Base-by-base conservation (phyloP, 2,113 vertebrate genomes). In the Hippocampus comes region DNA sequence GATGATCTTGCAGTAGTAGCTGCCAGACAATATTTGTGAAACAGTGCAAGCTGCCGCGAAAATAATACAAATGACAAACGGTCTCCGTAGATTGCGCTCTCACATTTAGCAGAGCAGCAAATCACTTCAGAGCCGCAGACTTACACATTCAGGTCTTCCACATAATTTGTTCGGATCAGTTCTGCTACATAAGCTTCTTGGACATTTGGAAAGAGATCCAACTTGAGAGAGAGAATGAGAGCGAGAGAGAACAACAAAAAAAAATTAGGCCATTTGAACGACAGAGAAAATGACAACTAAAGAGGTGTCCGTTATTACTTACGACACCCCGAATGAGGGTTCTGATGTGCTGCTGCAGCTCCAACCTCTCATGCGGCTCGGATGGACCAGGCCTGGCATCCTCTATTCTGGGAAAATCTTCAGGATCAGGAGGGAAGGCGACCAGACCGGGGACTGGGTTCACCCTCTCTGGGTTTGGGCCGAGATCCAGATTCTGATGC, bases 131-230 rank as follows among this genome's bases (percentile, higher is more conserved):
- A 27, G 30, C 23, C 25, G 6, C 2, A 66, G 18, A 87, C 92
- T 92, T 91, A 93, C 93, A 90, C 89, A 91, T 94, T 94, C 86
- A 93, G 88, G 88, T 94, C 92, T 86, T 88, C 90, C 68, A 92
- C 84, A 74, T 91, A 87, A 74, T 89, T 89, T 61, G 73, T 84
- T 74, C 87, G 86, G 77, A 93, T 92, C 71, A 93, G 83, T 82
- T 93, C 90, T 87, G 91, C 89, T 89, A 94, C 87, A 84, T 91
- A 92, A 56, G 81, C 83, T 63, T 93, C 89, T 48, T 91, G 87
- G 65, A 92, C 84, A 65, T 93, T 91, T 49, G 93, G 93, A 75
- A 94, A 91, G 23, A 94, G 87, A 81, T 93, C 91, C 89, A 90
- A 67, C 93, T 94, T 83, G 17, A 69, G 64, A 61, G 71, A 30